Conservation (phyloP, 2,888 invertebrate species). For the Willowsia nigromaculata region DNA sequence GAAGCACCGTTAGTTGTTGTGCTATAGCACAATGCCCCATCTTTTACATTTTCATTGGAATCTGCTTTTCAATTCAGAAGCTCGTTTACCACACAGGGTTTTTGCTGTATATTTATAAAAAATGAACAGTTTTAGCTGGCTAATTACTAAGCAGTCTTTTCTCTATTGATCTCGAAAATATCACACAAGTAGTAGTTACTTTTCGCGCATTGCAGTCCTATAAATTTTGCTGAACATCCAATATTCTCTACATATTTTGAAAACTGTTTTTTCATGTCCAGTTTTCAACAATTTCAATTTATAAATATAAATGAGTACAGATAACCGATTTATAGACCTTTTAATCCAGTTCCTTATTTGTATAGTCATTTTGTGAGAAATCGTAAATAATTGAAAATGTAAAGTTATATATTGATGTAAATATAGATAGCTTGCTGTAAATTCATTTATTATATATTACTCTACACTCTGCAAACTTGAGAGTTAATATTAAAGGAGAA, state of each 20-base stretch:
- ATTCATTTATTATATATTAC: too few species aligned
- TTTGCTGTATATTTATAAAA: background rate
- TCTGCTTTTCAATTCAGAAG: background rate
- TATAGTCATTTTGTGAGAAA: background rate
- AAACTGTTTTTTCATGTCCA: too few species aligned
- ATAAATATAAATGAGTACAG: too few species aligned
- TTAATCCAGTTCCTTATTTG: background rate
- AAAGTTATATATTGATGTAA: background rate
- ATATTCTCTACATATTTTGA: too few species aligned
- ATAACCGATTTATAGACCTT: background rate
- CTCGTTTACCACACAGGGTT: background rate
- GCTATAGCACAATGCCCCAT: background rate
- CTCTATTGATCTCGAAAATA: background rate
- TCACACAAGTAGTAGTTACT: too few species aligned
- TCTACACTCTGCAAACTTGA: too few species aligned
- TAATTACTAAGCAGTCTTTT: background rate
- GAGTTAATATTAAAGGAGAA: background rate
- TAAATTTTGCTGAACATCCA: too few species aligned
- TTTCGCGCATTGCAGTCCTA: too few species aligned
- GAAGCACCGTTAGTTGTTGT: too few species aligned
- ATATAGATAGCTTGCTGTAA: too few species aligned
- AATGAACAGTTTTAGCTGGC: background rate
- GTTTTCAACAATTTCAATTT: too few species aligned
- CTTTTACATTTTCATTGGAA: background rate
- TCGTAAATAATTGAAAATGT: background rate